Percentiles rank a stretch among this genome's conserved stretches.
phyloP scores from a whole-genome alignment of 2,113 vertebrate species.

The Aptenodytes patagonicus region DNA sequence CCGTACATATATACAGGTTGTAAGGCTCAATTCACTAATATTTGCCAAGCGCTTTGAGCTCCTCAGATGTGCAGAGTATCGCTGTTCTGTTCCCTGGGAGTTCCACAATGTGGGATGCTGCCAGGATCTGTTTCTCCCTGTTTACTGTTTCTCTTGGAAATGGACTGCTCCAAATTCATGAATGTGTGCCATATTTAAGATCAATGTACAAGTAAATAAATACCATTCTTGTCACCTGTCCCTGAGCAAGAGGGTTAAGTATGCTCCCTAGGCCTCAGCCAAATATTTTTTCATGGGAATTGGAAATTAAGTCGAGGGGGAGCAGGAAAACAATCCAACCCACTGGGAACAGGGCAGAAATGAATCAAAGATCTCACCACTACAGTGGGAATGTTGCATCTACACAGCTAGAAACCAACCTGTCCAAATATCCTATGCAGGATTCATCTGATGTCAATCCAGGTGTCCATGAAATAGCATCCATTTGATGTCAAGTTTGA shows the following conservation, averaged over 20 bases:
- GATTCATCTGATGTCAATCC: not conserved
- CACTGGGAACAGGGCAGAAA: not conserved
- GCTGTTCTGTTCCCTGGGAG: not conserved
- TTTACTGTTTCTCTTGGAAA: not conserved
- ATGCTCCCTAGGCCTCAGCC: not conserved
- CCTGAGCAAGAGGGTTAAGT: not conserved
- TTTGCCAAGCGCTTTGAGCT: not conserved
- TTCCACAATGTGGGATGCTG: not conserved
- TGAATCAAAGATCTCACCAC: not conserved
- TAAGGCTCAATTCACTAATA: not conserved
- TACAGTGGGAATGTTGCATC: not conserved
- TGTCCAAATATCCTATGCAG: not conserved
- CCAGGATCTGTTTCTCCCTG: not conserved
- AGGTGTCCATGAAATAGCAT: not conserved
- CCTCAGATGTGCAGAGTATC: not conserved
- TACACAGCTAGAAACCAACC: not conserved
- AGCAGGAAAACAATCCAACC: not conserved
- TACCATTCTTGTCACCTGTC: not conserved
- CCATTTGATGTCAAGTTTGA: not conserved
- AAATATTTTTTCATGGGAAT: not conserved
- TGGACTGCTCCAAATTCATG: not conserved
- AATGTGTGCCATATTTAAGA: not conserved
- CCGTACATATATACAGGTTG: not conserved
- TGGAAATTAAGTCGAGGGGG: not conserved
- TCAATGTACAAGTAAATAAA: not conserved